Evolutionary conservation across 1,140 invertebrate species (phyloP), one percentile per base, ranked within the genome.

Genomic region (Dryas iulia): DNA sequence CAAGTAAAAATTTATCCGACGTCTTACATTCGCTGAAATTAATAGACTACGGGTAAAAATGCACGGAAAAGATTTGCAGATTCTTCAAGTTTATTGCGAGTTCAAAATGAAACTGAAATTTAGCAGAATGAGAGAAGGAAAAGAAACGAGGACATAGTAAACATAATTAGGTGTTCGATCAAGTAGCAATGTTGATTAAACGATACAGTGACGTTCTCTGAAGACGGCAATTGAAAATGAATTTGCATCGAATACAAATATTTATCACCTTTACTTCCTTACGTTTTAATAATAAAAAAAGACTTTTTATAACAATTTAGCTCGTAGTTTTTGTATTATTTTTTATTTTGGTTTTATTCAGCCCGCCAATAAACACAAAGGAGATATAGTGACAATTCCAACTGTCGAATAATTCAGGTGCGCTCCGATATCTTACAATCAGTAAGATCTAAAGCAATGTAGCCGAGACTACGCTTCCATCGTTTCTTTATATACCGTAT

Each of bases 341-440:
- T n/a, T 18, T 39, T 18, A 2, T 39, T 39, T 14, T 39, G 33
- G 7, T 7, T 39, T 7, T 47, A 47, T 47, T 47, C 18, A 2
- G 2, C 3, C 14, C 39, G 2, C 84, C 82, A 86, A 83, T 81
- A 87, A 85, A 84, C 79, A 82, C 72, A 72, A 78, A 74, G 76
- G 71, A 74, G 72, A 76, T 62, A 72, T 76, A 76, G 81, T 85
- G 86, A 89, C 84, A 89, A 87, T 88, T 84, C 83, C 81, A 86
- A 86, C 78, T 85, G 84, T 88, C 86, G 85, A 88, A 87, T 89
- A 91, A 89, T 83, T 89, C 86, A 89, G 87, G 84, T 47, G 79
- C 85, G 78, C 79, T 81, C 77, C 66, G 66, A 80, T 91, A 85
- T 88, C 83, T 89, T 79, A 88, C 87, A 91, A 89, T 88, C 88